Evolutionary conservation across 2,113 vertebrate genomes (phyloP).

Genomic region (Sigmodon hispidus): DNA sequence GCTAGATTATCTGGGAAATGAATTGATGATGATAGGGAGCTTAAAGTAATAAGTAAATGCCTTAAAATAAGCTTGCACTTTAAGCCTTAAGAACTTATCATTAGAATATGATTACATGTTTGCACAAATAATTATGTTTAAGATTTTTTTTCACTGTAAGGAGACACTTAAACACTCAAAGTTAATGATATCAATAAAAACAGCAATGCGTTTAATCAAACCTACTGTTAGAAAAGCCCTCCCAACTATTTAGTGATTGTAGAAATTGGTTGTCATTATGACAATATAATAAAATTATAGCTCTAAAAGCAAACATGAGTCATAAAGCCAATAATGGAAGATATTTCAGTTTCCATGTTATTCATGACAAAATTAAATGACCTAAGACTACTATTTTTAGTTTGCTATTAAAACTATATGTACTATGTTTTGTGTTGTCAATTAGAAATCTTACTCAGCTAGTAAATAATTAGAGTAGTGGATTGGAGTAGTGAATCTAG

Average conservation of each 20-base stretch:
- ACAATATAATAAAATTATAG: background rate
- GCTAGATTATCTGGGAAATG: conserved; percentile 6
- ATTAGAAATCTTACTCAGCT: background rate
- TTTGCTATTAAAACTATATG: background rate
- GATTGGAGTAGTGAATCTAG: background rate
- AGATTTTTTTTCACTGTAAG: conserved; percentile 22
- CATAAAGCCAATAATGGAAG: background rate
- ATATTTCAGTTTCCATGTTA: background rate
- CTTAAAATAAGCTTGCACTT: background rate
- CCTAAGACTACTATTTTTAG: background rate
- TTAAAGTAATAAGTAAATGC: conserved; percentile 6
- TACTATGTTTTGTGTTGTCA: background rate
- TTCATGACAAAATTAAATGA: background rate
- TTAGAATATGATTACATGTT: background rate
- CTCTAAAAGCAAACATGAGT: background rate
- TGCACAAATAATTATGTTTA: conserved; percentile 14
- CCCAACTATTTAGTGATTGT: background rate
- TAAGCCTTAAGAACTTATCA: conserved; percentile 16
- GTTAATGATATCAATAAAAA: conserved; percentile 15
- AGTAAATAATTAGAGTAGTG: background rate
- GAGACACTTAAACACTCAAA: background rate
- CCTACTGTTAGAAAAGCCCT: background rate
- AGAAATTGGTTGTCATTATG: background rate
- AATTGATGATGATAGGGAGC: background rate
- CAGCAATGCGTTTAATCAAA: background rate